A percentile compares a stretch with the other conserved stretches of the same genome.
Evolutionary conservation across 1,140 invertebrate species (phyloP).

Genomic region (Bombus waltoni): DNA sequence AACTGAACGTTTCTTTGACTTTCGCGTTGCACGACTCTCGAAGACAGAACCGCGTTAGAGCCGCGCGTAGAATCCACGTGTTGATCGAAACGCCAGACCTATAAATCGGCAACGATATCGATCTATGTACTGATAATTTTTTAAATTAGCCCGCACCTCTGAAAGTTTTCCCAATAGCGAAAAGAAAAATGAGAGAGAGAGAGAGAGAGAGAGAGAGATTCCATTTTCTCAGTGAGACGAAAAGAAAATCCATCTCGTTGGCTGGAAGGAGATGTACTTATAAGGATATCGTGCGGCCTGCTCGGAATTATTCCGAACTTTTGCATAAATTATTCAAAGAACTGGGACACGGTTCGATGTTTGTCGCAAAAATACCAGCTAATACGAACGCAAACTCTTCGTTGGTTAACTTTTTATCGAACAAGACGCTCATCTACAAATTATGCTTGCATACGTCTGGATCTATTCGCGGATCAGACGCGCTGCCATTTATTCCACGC

Average conservation of each 20-base stretch:
- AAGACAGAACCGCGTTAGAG: not conserved
- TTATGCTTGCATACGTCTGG: slow-evolving; percentile 17
- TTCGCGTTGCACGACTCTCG: not conserved
- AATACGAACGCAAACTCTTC: not conserved
- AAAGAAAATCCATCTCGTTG: slow-evolving; percentile 12
- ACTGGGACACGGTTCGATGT: not conserved
- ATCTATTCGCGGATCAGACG: not conserved
- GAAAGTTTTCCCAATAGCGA: slow-evolving; percentile 6
- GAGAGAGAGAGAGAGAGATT: not conserved
- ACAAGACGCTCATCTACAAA: not conserved
- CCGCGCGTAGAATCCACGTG: not conserved
- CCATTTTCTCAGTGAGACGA: not conserved
- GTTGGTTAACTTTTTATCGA: slow-evolving; percentile 21
- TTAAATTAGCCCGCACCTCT: not conserved
- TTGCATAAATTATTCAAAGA: slow-evolving; percentile 38
- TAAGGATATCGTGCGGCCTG: not conserved
- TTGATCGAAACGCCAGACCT: too few relatives aligned
- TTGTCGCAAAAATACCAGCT: slow-evolving; percentile 36
- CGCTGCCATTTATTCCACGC: not conserved
- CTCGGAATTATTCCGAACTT: slow-evolving; percentile 30
- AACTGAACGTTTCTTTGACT: not conserved
- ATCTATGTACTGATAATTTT: too few relatives aligned
- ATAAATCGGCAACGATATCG: not conserved
- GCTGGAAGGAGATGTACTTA: not conserved
- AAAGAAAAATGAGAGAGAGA: not conserved